Evolutionary conservation across 2,888 invertebrate genomes (phyloP), one percentile per base, ranked within the genome.

Genomic region (Yponomeuta malinellus): DNA sequence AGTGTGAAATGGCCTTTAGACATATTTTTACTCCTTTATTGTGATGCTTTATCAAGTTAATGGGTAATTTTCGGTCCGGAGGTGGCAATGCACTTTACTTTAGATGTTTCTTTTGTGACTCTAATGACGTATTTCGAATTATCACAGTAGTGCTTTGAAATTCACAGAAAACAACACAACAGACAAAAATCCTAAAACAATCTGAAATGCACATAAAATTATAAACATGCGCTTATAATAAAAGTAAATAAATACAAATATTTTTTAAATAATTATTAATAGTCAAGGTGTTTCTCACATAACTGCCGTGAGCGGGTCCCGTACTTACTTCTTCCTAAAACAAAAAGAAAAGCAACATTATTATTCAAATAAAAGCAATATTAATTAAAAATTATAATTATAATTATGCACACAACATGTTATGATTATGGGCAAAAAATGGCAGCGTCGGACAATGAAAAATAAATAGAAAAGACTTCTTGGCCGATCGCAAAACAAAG

Each of bases 251-350:
- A 52, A 52, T 12, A 52, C 15, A 15, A 15, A 52, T 15, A 52
- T 10, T 52, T 68, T 29, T 12, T 10, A 31, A 68, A 10, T 10
- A 31, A 52, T 52, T 10, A 72, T 70, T 73, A 72, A 72, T 72
- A 76, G 79, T 80, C 78, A 77, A 83, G 84, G 81, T 82, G 83
- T 79, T 79, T 84, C 90, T 90, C 90, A 90, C 90, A 81, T 88
- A 84, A 74, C 80, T 77, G 80, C 81, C 83, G 85, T 88, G 88
- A 87, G 84, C 83, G 76, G 76, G 83, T 77, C 87, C 82, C 88
- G 89, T 92, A 92, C 93, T 92, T 92, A 92, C 93, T 93, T 92
- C 93, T 81, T 88, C 93, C 93, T 93, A 83, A 75, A 93, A 93
- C 92, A 93, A 93, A 52, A 84, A 83, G 83, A 89, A 84, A 78